Conservation (phyloP, 2,113 vertebrate species). For the Cynocephalus volans region DNA sequence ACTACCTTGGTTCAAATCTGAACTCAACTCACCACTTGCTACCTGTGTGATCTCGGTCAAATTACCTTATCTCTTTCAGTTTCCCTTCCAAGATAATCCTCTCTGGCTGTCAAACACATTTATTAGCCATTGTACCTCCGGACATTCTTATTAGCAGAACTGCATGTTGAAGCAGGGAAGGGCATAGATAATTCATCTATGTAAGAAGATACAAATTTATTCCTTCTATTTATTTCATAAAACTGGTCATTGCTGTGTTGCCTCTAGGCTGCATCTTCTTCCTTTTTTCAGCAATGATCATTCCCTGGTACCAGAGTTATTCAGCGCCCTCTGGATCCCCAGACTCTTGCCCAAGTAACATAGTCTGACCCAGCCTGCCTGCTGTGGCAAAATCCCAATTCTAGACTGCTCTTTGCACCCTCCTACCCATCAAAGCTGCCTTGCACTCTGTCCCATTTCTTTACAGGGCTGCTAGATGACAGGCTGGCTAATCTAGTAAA, state of each 20-base stretch:
- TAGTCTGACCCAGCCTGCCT: background rate
- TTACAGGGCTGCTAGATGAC: background rate
- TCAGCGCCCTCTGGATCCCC: background rate
- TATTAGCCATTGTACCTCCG: background rate
- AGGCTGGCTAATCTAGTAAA: background rate
- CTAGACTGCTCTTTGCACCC: background rate
- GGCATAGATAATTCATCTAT: background rate
- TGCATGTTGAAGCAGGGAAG: background rate
- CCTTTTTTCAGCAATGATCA: conserved; percentile 15
- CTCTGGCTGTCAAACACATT: background rate
- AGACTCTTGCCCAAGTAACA: background rate
- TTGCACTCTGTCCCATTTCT: background rate
- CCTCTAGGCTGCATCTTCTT: background rate
- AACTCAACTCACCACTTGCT: background rate
- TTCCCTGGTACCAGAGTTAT: background rate
- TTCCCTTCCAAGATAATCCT: background rate
- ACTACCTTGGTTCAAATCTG: background rate
- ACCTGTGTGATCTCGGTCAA: background rate
- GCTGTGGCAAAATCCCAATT: background rate
- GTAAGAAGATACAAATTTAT: background rate
- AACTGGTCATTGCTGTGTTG: background rate
- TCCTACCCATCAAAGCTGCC: background rate
- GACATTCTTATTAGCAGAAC: background rate
- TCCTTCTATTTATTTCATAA: background rate
- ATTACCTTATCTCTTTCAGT: background rate